Percentiles rank a stretch among this genome's conserved stretches.
These are phyloP conservation scores for Andrena minutula DNA, from an alignment of 2,888 invertebrate genomes.

Conservation along the genomic window DNA sequence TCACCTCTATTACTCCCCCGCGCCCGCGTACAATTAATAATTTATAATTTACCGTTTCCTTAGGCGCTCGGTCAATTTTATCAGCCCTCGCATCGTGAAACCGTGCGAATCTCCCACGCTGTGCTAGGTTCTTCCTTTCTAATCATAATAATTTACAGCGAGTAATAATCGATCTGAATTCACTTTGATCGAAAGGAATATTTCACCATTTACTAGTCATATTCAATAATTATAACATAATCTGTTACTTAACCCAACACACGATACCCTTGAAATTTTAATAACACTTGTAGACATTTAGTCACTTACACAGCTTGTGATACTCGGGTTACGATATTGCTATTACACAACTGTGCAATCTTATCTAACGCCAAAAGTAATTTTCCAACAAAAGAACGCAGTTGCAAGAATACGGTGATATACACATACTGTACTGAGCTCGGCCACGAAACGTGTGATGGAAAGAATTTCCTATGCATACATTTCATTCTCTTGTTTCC, in stretches of 20 bases:
- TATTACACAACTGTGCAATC: background rate
- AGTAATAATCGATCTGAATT: background rate
- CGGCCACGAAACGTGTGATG: too few species aligned
- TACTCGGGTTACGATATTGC: background rate
- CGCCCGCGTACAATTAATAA: slow-evolving; percentile 19
- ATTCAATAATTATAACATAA: too few species aligned
- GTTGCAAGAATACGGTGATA: background rate
- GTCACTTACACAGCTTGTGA: background rate
- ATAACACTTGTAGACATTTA: background rate
- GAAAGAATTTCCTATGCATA: too few species aligned
- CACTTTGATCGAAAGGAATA: background rate
- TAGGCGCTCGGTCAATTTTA: background rate
- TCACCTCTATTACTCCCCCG: background rate
- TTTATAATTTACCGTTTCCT: slow-evolving; percentile 20
- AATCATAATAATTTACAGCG: too few species aligned
- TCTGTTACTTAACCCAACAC: too few species aligned
- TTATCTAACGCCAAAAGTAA: background rate
- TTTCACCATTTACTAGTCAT: too few species aligned
- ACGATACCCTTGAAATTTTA: too few species aligned
- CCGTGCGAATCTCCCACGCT: background rate
- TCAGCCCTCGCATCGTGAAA: background rate
- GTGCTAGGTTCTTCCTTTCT: background rate
- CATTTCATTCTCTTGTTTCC: too few species aligned
- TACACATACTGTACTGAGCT: too few species aligned
- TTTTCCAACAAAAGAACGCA: background rate